Evolutionary conservation across 1,140 invertebrate species (phyloP).

Genomic region (Kradibia gibbosae): DNA sequence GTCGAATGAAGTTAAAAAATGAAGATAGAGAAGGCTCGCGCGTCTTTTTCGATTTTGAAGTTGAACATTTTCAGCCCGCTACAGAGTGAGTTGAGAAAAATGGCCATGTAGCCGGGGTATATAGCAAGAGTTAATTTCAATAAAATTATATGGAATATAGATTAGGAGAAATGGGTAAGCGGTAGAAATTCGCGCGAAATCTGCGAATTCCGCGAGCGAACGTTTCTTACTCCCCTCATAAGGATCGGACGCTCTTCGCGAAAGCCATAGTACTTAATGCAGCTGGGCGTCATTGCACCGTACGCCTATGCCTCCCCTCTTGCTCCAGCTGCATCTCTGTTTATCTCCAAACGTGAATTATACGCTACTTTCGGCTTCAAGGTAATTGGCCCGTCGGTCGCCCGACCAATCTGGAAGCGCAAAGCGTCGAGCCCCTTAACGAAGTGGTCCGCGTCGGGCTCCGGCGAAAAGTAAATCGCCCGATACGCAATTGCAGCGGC

Average conservation of each 20-base stretch:
- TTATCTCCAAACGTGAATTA: too few species aligned
- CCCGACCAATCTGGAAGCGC: not conserved
- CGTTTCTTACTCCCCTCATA: not conserved
- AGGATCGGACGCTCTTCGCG: not conserved
- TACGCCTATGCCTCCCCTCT: not conserved
- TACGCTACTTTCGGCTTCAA: too few species aligned
- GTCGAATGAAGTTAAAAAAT: constrained; percentile 33
- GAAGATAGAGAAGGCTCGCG: constrained; percentile 29
- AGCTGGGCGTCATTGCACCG: not conserved
- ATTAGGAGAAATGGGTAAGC: not conserved
- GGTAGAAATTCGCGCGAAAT: not conserved
- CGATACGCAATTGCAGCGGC: too few species aligned
- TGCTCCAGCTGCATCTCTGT: not conserved
- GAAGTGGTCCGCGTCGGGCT: too few species aligned
- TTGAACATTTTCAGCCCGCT: constrained; percentile 10
- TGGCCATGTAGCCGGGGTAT: not conserved
- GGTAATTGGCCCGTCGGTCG: too few species aligned
- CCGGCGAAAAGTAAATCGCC: too few species aligned
- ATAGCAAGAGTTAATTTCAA: not conserved
- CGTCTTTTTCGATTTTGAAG: not conserved
- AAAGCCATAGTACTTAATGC: not conserved
- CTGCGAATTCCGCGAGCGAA: not conserved
- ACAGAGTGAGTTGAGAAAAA: not conserved
- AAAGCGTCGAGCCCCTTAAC: too few species aligned
- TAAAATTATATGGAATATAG: not conserved